Conservation (phyloP, 2,113 vertebrate genomes). For the Phycodurus eques region DNA sequence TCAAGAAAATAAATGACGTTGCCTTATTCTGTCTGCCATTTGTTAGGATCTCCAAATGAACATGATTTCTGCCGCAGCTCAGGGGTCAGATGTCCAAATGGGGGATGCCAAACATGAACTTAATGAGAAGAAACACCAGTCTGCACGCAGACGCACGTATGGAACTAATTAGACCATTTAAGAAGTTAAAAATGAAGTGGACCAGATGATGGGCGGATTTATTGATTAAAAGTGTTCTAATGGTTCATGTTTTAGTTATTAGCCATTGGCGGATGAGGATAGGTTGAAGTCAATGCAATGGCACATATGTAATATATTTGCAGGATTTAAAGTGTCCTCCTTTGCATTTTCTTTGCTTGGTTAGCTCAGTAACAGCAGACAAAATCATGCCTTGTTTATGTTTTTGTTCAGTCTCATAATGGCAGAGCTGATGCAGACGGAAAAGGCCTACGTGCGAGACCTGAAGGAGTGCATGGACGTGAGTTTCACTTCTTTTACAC, state of each 20-base stretch:
- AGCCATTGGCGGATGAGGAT: background rate
- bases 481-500: conserved; percentile 59
- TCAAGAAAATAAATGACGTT: no score
- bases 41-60: conserved; percentile 91
- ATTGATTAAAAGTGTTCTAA: background rate
- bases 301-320: conserved; percentile 10
- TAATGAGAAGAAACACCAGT: conserved; percentile 96
- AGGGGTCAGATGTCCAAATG: conserved; percentile 95
- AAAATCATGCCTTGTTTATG: conserved; percentile 20
- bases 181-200: background rate
- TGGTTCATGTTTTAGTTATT: background rate
- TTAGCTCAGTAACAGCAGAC: conserved; percentile 23
- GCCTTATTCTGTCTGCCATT: background rate
- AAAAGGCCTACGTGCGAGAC: conserved; percentile 96
- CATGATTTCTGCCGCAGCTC: conserved; percentile 92
- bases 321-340: conserved; percentile 16
- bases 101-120: conserved; percentile 93
- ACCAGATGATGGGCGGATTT: background rate
- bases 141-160: conserved; percentile 97
- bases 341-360: conserved; percentile 9
- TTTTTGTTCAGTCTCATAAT: conserved; percentile 89
- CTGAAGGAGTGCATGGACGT: conserved; percentile 98
- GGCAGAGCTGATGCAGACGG: conserved; percentile 98
- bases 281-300: conserved; percentile 3
- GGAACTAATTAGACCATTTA: conserved; percentile 21